Conservation (phyloP, 2,888 invertebrate genomes). For the Fragum fragum region DNA sequence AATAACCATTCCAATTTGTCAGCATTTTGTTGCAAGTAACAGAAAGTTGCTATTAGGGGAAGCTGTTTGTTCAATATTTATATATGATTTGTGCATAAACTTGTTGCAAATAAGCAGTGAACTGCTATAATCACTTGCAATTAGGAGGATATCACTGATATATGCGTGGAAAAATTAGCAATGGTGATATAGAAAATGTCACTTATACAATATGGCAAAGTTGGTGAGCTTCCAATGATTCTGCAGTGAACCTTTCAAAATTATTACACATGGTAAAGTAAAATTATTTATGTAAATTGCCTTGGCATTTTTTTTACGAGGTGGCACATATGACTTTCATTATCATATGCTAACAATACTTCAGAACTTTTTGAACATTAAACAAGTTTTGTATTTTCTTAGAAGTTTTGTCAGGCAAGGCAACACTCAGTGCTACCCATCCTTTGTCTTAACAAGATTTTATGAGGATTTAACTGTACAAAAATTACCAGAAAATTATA, state of each 20-base stretch:
- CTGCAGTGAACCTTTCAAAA: slow-evolving; percentile 45
- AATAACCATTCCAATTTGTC: no score
- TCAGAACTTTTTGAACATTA: slow-evolving; percentile 54
- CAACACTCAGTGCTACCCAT: slow-evolving; percentile 10
- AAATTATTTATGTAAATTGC: slow-evolving; percentile 57
- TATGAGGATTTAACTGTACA: slow-evolving; percentile 24
- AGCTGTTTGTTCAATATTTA: no score
- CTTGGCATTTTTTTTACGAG: slow-evolving; percentile 44
- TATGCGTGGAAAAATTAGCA: no score
- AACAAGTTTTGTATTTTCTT: slow-evolving; percentile 20
- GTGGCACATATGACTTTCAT: slow-evolving; percentile 59
- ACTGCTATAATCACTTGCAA: no score
- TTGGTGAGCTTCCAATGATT: slow-evolving; percentile 24
- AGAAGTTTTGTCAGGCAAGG: slow-evolving; percentile 13
- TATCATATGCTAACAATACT: slow-evolving; percentile 46
- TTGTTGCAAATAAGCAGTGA: no score
- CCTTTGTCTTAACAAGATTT: slow-evolving; percentile 11
- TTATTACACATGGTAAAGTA: slow-evolving; percentile 46
- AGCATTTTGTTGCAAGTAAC: no score
- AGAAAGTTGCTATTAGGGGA: no score
- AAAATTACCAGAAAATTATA: slow-evolving; percentile 20
- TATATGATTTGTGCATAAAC: no score
- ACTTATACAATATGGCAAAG: slow-evolving; percentile 4
- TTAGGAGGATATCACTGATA: no score
- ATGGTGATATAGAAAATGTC: not conserved